Conservation (phyloP, 2,888 invertebrate genomes). For the Thumatha senex region DNA sequence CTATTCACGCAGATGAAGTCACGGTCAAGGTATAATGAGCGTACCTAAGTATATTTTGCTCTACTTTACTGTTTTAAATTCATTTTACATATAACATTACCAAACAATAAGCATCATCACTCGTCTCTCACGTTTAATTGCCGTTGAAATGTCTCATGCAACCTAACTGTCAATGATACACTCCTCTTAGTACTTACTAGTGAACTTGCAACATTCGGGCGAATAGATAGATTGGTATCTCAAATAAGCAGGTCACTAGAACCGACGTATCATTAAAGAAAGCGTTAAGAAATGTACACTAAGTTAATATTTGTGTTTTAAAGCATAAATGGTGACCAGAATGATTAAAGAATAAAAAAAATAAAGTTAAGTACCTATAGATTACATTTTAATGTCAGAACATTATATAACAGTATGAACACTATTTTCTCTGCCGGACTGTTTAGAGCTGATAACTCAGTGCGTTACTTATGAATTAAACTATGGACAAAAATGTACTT, state of each 20-base stretch:
- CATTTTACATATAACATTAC: too few relatives aligned
- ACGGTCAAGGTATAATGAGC: too few relatives aligned
- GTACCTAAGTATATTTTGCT: constrained; percentile 12
- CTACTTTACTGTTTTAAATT: not conserved
- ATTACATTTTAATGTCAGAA: too few relatives aligned
- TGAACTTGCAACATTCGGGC: constrained; percentile 32
- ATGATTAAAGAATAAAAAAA: too few relatives aligned
- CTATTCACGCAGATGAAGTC: too few relatives aligned
- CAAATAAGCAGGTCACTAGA: constrained; percentile 27
- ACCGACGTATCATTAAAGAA: constrained; percentile 16
- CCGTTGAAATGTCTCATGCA: constrained; percentile 54
- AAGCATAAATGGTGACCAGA: not conserved
- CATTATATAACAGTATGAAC: too few relatives aligned
- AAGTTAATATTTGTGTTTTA: constrained; percentile 3
- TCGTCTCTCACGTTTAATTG: constrained; percentile 49
- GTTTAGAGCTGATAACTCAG: too few relatives aligned
- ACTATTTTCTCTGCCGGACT: too few relatives aligned
- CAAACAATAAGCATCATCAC: constrained; percentile 41
- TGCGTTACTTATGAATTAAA: too few relatives aligned
- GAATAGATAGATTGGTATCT: constrained; percentile 33
- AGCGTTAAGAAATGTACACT: constrained; percentile 17
- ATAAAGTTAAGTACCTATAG: too few relatives aligned
- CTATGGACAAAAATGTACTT: too few relatives aligned
- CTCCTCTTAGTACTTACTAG: constrained; percentile 44
- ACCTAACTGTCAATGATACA: constrained; percentile 50